These are phyloP conservation scores for Latheticus oryzae DNA, from an alignment of 2,888 invertebrate species.

Conservation along the genomic window DNA sequence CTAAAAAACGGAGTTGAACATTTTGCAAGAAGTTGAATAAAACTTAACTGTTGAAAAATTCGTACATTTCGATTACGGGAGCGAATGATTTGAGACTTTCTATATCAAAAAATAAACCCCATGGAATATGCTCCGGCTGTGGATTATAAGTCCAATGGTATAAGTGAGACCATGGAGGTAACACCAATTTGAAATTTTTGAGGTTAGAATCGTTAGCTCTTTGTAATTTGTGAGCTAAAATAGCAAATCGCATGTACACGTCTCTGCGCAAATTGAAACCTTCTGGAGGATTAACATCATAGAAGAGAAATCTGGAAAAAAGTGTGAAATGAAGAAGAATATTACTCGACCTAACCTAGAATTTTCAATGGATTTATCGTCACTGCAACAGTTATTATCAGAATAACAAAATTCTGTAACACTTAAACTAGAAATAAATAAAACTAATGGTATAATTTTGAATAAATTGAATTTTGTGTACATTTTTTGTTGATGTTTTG, in stretches of 20 bases:
- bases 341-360: no score
- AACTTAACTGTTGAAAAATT: conserved; percentile 70
- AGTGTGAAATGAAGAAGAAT: no score
- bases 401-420: no score
- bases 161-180: conserved; percentile 92
- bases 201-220: conserved; percentile 64
- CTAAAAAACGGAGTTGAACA: conserved; percentile 5
- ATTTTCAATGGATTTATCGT: no score
- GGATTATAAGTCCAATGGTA: conserved; percentile 85
- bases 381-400: no score
- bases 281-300: conserved; percentile 94
- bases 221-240: conserved; percentile 79
- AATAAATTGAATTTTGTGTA: no score
- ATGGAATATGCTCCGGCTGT: conserved; percentile 74
- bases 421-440: no score
- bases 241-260: conserved; percentile 93
- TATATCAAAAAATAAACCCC: conserved; percentile 90
- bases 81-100: conserved; percentile 80
- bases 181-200: conserved; percentile 74
- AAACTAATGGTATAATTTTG: no score
- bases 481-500: no score
- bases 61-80: conserved; percentile 88
- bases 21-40: not conserved
- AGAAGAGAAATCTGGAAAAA: conserved; percentile 79
- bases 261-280: conserved; percentile 97